Conservation (phyloP, 2,797 vertebrate genomes). For the Propithecus perrieri region DNA sequence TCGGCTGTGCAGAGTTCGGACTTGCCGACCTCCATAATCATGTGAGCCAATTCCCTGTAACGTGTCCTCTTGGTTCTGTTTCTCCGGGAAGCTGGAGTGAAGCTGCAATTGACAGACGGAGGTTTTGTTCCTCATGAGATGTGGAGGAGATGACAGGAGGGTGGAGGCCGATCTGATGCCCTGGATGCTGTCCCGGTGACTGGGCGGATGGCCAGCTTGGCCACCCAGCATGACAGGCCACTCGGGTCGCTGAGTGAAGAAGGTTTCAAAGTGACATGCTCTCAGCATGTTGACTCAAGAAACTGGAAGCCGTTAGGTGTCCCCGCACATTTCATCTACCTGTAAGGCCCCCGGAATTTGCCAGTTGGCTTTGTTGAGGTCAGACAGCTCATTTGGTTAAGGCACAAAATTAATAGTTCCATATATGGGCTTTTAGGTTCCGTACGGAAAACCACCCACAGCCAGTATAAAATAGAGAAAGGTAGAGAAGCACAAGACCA, state of each 20-base stretch:
- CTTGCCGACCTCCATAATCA: neutral
- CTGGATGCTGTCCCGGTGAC: rapidly evolving
- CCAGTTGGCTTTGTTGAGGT: too few relatives aligned
- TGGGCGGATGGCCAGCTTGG: neutral
- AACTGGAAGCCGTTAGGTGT: neutral
- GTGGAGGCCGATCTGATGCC: too few relatives aligned
- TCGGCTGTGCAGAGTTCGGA: too few relatives aligned
- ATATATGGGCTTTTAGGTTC: neutral
- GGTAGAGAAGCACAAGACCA: neutral
- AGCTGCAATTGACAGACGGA: neutral
- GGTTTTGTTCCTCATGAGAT: neutral
- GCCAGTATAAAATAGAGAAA: too few relatives aligned
- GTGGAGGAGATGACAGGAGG: neutral
- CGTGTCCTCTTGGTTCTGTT: neutral
- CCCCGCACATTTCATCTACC: neutral
- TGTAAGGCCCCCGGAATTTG: neutral
- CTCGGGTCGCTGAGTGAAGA: rapidly evolving
- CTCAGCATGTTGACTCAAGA: too few relatives aligned
- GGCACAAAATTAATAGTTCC: neutral
- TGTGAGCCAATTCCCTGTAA: too few relatives aligned
- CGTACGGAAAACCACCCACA: neutral
- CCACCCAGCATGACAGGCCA: too few relatives aligned
- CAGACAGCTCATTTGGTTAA: neutral
- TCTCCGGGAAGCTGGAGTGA: too few relatives aligned
- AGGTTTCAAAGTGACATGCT: neutral